A percentile compares a stretch with the other conserved stretches of the same genome.
These are phyloP conservation scores for Blomia tropicalis DNA, from an alignment of 2,888 invertebrate species.

Conservation along the genomic window DNA sequence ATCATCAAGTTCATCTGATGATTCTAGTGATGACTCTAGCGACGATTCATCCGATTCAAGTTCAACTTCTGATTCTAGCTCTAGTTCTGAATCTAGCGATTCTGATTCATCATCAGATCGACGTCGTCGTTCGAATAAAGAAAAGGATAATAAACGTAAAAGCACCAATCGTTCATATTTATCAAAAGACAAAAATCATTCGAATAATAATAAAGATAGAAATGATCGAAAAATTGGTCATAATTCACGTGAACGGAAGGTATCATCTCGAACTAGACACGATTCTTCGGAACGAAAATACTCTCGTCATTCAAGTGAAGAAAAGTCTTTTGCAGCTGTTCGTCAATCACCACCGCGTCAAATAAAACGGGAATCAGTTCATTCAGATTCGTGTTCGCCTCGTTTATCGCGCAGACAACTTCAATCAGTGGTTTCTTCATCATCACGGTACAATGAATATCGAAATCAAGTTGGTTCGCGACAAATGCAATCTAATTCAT, in stretches of 20 bases:
- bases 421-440: neutral
- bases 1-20: conserved; percentile 6
- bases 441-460: neutral
- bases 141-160: neutral
- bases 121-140: neutral
- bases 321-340: too few species aligned
- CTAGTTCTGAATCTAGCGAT: neutral
- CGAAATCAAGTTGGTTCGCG: neutral
- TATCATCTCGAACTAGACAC: neutral
- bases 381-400: neutral
- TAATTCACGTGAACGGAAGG: neutral
- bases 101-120: neutral
- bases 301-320: neutral
- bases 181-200: neutral
- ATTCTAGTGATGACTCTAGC: neutral
- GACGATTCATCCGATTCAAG: neutral
- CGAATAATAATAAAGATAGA: neutral
- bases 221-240: neutral
- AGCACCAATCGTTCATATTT: neutral
- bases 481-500: neutral
- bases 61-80: conserved; percentile 4
- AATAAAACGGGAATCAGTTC: neutral
- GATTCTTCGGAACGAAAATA: neutral
- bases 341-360: too few species aligned
- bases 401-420: neutral